Evolutionary conservation across 2,888 invertebrate species (phyloP), one percentile per base, ranked within the genome.

Genomic region (Heliconius erato): DNA sequence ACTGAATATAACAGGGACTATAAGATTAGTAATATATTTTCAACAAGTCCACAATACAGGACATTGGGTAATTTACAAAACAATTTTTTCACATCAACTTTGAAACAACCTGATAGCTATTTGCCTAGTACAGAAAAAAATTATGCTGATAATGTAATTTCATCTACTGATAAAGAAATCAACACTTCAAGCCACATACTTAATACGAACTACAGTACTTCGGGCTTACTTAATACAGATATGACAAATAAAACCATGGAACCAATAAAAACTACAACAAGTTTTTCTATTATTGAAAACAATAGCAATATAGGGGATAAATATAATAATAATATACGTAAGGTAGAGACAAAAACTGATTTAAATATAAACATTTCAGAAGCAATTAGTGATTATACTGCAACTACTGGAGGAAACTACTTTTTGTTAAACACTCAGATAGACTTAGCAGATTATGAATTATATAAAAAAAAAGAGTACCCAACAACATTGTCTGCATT

Each of bases 401-500:
- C 28, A 76, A 76, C 49, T 71, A 77, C 80, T 16, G 71, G 71
- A 49, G 71, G 74, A 5, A 49, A 49, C 5, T 16, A 49, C 49
- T 19, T 16, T 19, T 40, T 80, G n/a, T 74, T 65, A 74, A 69
- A 67, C 28, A 74, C 59, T 63, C 23, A 69, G 69, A 54, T 68
- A 54, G 69, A 80, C 23, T 44, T 28, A 35, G 68, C 9, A 67
- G 79, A 26, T 54, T 28, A 54, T 69, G 35, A 74, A 71, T n/a
- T 32, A 3, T 19, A 79, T 63, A 59, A 26, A 54, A 32, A 81
- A 54, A 84, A 72, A 28, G 26, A 77, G 35, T 80, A 82, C 44
- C 72, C 81, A 26, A 79, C 82, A 28, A 87, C 89, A 32, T 82
- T 84, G 63, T 85, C 88, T 79, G 80, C 85, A 67, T 79, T 86